These are phyloP conservation scores for Brachyalestes nurse DNA, from an alignment of 2,797 vertebrate species.

Conservation along the genomic window DNA sequence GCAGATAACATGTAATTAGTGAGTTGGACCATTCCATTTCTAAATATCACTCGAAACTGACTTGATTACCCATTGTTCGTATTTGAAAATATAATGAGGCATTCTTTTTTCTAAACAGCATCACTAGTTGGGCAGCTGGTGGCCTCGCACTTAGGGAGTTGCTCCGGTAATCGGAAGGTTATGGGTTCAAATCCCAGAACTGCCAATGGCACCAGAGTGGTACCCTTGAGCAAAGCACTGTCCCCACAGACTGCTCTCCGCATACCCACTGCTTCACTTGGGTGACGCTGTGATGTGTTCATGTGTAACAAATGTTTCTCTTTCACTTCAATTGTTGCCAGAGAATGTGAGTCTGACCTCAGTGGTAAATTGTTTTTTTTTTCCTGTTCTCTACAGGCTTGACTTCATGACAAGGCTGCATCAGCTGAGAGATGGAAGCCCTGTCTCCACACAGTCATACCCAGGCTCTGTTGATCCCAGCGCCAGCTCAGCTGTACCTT, in stretches of 20 bases:
- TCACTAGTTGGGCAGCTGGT: not conserved
- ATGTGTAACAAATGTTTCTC: no score
- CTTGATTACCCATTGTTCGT: not conserved
- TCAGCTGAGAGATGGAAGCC: slow-evolving; percentile 30
- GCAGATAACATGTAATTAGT: not conserved
- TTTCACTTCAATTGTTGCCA: not conserved
- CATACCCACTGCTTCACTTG: no score
- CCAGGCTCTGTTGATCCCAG: not conserved
- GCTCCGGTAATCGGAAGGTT: no score
- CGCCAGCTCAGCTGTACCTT: not conserved
- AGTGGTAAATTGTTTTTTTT: slow-evolving; percentile 28
- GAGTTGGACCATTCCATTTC: not conserved
- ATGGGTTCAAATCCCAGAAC: no score
- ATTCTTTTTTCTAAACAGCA: not conserved
- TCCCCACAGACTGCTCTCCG: no score
- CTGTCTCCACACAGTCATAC: slow-evolving; percentile 28
- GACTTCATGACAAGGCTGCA: slow-evolving; percentile 62
- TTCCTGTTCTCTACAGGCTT: slow-evolving; percentile 64
- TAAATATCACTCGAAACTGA: not conserved
- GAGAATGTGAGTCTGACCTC: not conserved
- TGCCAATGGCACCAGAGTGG: no score
- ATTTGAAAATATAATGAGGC: no score
- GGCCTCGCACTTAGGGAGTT: no score
- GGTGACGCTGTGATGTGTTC: no score
- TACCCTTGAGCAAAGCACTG: no score